Conservation (phyloP, 2,113 vertebrate species). For the Chionomys nivalis region DNA sequence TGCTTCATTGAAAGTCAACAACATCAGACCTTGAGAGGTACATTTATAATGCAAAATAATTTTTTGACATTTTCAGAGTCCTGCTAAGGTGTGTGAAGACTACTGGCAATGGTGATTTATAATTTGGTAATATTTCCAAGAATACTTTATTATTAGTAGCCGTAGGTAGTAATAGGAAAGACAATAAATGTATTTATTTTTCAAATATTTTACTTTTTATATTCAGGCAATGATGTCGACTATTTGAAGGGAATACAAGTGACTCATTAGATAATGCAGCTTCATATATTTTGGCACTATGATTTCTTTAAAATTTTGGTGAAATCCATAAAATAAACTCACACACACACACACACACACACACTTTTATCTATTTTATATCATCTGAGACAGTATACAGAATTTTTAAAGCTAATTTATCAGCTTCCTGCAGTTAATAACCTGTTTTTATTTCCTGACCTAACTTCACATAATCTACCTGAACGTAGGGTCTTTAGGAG, state of each 20-base stretch:
- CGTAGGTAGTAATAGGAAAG: not conserved
- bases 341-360: not conserved
- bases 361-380: not conserved
- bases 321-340: not conserved
- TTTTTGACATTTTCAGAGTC: slow-evolving; percentile 43
- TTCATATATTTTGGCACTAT: slow-evolving; percentile 24
- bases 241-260: not conserved
- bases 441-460: not conserved
- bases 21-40: not conserved
- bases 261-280: not conserved
- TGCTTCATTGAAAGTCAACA: not conserved
- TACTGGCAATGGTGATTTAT: not conserved
- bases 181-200: not conserved
- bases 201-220: slow-evolving; percentile 32
- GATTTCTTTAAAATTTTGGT: slow-evolving; percentile 33
- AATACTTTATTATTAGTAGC: not conserved
- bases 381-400: not conserved
- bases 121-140: slow-evolving; percentile 25
- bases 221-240: not conserved
- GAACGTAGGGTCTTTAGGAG: slow-evolving; percentile 1
- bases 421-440: not conserved
- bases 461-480: not conserved
- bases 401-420: not conserved
- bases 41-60: slow-evolving; percentile 6
- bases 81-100: not conserved